These are phyloP conservation scores for Papilio aristodemus DNA, from an alignment of 1,140 invertebrate genomes.

Conservation along the genomic window DNA sequence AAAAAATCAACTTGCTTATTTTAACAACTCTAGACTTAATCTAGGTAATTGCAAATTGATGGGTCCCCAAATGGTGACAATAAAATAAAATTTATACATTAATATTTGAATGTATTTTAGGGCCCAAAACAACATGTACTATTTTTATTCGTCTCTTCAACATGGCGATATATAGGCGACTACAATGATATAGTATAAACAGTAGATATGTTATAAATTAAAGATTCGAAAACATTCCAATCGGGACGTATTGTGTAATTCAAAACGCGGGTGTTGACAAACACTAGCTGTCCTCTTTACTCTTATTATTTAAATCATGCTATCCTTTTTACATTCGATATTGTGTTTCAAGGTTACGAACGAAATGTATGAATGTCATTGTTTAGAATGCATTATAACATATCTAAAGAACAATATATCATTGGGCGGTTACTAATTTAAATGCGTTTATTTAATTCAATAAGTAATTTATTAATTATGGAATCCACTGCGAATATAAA, in stretches of 20 bases:
- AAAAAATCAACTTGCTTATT: slow-evolving; percentile 74
- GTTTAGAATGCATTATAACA: too few relatives aligned
- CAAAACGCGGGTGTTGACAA: too few relatives aligned
- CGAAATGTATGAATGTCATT: too few relatives aligned
- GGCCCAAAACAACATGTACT: slow-evolving; percentile 32
- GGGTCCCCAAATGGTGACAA: slow-evolving; percentile 41
- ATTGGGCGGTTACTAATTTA: neutral
- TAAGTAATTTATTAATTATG: slow-evolving; percentile 3
- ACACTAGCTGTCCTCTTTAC: too few relatives aligned
- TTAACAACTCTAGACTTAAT: slow-evolving; percentile 73
- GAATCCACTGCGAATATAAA: slow-evolving; percentile 2
- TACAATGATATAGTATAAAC: too few relatives aligned
- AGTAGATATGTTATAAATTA: too few relatives aligned
- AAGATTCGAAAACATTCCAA: too few relatives aligned
- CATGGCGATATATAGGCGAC: neutral
- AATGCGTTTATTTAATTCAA: slow-evolving; percentile 1
- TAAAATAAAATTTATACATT: slow-evolving; percentile 48
- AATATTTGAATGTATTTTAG: slow-evolving; percentile 46
- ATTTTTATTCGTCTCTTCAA: neutral
- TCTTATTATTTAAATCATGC: too few relatives aligned
- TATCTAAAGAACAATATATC: too few relatives aligned
- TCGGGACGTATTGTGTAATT: too few relatives aligned
- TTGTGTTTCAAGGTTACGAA: too few relatives aligned
- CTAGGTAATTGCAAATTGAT: slow-evolving; percentile 79
- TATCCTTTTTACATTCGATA: too few relatives aligned